phyloP scores from a whole-genome alignment of 2,113 vertebrate species.

The Myotis brandtii region DNA sequence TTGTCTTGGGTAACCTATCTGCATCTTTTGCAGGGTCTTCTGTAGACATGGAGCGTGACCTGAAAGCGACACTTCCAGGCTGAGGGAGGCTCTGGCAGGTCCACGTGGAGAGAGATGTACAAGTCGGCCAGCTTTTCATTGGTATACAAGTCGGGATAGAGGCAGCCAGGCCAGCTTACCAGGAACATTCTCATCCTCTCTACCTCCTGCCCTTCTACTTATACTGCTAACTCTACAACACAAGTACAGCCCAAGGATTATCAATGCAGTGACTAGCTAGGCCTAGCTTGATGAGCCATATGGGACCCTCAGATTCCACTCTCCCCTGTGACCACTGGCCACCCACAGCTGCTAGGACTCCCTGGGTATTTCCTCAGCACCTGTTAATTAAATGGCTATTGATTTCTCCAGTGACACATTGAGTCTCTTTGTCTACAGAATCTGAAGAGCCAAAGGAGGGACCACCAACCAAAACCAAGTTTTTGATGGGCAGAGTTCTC shows the following conservation, averaged over 20 bases:
- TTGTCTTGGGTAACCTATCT: not conserved
- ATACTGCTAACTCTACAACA: not conserved
- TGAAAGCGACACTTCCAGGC: not conserved
- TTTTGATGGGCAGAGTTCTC: not conserved
- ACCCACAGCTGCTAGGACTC: not conserved
- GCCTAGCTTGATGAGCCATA: not conserved
- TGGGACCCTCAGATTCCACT: not conserved
- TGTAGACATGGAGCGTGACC: not conserved
- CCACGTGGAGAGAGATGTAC: not conserved
- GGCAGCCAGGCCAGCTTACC: not conserved
- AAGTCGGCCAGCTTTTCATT: not conserved
- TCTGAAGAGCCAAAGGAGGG: not conserved
- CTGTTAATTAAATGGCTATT: not conserved
- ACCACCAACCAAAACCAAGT: not conserved
- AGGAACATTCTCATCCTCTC: not conserved
- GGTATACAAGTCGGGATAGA: not conserved
- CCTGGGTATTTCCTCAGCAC: not conserved
- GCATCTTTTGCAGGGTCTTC: slow-evolving; percentile 28
- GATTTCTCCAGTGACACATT: not conserved
- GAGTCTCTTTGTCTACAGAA: slow-evolving; percentile 41
- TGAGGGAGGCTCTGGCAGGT: not conserved
- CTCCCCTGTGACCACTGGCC: not conserved
- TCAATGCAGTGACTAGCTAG: not conserved
- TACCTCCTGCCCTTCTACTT: not conserved
- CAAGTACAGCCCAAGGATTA: not conserved